Conservation (phyloP, 2,888 invertebrate species). For the Sinopyrophorus schimmeli region DNA sequence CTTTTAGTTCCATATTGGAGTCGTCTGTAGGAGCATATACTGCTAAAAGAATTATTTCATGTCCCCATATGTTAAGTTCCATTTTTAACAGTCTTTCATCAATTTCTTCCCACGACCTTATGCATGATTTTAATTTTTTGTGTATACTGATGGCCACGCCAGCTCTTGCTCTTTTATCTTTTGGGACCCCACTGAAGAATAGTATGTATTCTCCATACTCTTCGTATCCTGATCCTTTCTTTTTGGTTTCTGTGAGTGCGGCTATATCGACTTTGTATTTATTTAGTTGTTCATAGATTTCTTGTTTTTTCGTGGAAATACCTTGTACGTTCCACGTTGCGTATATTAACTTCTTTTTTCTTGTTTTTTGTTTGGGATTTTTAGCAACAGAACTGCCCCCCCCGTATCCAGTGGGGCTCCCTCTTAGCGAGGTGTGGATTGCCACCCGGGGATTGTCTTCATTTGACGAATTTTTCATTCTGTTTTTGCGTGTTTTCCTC, state of each 20-base stretch:
- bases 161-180: constrained; percentile 2
- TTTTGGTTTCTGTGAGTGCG: too few species aligned
- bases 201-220: constrained; percentile 3
- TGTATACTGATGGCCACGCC: constrained; percentile 5
- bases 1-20: constrained; percentile 2
- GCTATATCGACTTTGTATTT: neutral
- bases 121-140: constrained; percentile 2
- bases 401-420: too few species aligned
- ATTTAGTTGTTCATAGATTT: neutral
- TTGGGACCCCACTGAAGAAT: constrained; percentile 4
- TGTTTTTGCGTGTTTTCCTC: too few species aligned
- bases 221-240: neutral
- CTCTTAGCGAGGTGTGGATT: too few species aligned
- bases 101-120: constrained; percentile 4
- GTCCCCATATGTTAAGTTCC: constrained; percentile 2
- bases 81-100: neutral
- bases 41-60: neutral
- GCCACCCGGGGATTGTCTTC: too few species aligned
- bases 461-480: too few species aligned
- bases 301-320: too few species aligned
- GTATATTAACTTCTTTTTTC: too few species aligned
- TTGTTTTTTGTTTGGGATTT: too few species aligned
- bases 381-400: too few species aligned
- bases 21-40: constrained; percentile 8
- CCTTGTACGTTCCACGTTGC: too few species aligned